Conservation (phyloP, 2,888 invertebrate species). For the Scaptodrosophila latifasciaeformis region DNA sequence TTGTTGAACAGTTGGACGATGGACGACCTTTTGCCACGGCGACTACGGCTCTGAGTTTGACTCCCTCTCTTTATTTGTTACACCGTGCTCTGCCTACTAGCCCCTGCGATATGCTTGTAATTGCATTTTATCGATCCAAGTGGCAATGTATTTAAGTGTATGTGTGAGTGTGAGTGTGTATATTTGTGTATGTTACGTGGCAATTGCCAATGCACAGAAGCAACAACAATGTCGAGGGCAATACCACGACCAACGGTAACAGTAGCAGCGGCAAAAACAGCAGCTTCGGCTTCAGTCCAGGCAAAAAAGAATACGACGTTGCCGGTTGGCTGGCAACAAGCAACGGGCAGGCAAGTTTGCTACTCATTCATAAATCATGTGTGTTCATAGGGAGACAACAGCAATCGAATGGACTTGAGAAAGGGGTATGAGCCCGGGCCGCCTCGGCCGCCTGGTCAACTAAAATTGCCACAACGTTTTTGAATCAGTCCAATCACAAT, state of each 20-base stretch:
- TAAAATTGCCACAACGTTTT: conserved; percentile 57
- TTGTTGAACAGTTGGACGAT: conserved; percentile 59
- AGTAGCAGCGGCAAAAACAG: too few relatives aligned
- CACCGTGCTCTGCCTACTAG: conserved; percentile 41
- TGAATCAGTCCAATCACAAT: conserved; percentile 39
- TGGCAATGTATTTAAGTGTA: conserved; percentile 14
- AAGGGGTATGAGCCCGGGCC: too few relatives aligned
- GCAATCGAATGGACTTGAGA: conserved; percentile 1
- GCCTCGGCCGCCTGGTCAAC: conserved; percentile 53
- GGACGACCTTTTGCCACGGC: conserved; percentile 63
- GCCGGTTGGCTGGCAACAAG: conserved; percentile 44
- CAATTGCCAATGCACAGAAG: conserved; percentile 51
- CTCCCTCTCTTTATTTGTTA: not conserved
- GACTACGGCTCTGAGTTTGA: conserved; percentile 27
- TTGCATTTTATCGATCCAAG: conserved; percentile 68
- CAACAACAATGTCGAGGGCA: conserved; percentile 16
- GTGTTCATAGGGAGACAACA: conserved; percentile 50
- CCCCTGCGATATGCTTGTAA: conserved; percentile 69
- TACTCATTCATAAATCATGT: conserved; percentile 71
- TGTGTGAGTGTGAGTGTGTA: conserved; percentile 4
- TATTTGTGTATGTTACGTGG: conserved; percentile 37
- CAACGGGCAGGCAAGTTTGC: conserved; percentile 68
- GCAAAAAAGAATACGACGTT: conserved; percentile 3
- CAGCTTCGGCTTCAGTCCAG: too few relatives aligned
- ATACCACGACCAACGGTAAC: conserved; percentile 44